Evolutionary conservation across 1,140 invertebrate species (phyloP).

Genomic region (Stegodyphus mimosarum): DNA sequence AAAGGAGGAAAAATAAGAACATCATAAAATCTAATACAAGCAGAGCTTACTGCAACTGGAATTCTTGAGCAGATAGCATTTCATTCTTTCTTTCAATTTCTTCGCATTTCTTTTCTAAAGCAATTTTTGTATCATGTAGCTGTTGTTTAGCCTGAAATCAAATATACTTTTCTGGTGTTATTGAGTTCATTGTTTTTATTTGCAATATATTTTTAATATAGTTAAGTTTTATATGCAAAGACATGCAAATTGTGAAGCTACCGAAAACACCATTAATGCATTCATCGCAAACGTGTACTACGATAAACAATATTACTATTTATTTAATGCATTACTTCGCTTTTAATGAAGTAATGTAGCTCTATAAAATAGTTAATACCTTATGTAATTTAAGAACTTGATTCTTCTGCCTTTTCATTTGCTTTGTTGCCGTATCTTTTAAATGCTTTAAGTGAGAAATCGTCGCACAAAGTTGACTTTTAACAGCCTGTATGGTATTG

Average conservation of each 20-base stretch:
- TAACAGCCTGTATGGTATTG: slow-evolving; percentile 35
- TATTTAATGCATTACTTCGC: too few species aligned
- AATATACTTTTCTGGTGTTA: too few species aligned
- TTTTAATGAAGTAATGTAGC: too few species aligned
- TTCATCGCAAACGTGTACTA: too few species aligned
- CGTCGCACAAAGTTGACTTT: slow-evolving; percentile 31
- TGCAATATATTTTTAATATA: too few species aligned
- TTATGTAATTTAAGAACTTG: slow-evolving; percentile 25
- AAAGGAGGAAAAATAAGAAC: neutral
- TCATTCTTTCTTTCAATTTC: slow-evolving; percentile 47
- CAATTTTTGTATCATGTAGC: slow-evolving; percentile 32
- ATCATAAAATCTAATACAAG: neutral
- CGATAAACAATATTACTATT: too few species aligned
- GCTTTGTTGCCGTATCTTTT: slow-evolving; percentile 50
- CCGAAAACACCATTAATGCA: too few species aligned
- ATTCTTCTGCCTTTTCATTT: slow-evolving; percentile 47
- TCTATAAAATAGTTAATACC: slow-evolving; percentile 15
- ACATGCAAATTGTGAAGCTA: too few species aligned
- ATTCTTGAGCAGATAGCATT: slow-evolving; percentile 47
- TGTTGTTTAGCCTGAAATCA: slow-evolving; percentile 38
- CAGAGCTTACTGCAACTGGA: slow-evolving; percentile 30
- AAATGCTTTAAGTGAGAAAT: slow-evolving; percentile 50
- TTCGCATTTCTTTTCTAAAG: slow-evolving; percentile 27
- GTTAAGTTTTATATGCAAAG: too few species aligned
- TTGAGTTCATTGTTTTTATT: too few species aligned